These are phyloP conservation scores for Nyctibius bracteatus DNA, from an alignment of 2,113 vertebrate genomes.

Conservation along the genomic window DNA sequence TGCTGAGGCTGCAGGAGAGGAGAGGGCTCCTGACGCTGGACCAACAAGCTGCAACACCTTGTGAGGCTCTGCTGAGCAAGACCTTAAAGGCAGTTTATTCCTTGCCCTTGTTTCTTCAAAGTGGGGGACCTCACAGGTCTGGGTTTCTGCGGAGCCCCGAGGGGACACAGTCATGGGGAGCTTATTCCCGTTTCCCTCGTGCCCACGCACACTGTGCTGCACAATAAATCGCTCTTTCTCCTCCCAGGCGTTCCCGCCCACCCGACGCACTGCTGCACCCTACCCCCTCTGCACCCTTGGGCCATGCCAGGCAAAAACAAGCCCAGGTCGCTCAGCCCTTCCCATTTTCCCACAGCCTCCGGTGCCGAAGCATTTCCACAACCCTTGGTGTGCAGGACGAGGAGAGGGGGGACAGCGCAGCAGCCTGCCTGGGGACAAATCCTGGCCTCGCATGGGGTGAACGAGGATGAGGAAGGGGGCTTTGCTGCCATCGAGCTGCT, in stretches of 20 bases:
- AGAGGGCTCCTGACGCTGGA: background rate
- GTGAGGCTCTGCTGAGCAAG: background rate
- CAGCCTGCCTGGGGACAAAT: background rate
- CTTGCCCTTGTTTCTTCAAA: background rate
- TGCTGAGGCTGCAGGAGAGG: background rate
- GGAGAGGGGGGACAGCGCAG: background rate
- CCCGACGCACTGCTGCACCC: background rate
- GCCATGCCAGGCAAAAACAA: accelerated
- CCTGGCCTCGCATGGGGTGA: accelerated
- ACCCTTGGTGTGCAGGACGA: accelerated
- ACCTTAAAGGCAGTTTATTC: background rate
- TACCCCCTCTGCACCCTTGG: background rate
- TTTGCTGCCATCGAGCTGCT: background rate
- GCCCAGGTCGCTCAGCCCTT: background rate
- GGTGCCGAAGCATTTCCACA: background rate
- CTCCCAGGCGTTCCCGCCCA: accelerated
- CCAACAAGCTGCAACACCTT: background rate
- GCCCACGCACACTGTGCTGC: background rate
- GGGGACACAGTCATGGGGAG: background rate
- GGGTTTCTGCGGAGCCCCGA: background rate
- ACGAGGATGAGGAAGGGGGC: accelerated
- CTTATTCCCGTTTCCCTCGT: accelerated
- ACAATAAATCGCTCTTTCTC: background rate
- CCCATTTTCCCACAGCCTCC: background rate
- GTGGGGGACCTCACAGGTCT: background rate